Percentiles rank a stretch among this genome's conserved stretches.
Conservation (phyloP, 1,140 invertebrate genomes). For the Goniozus legneri region DNA sequence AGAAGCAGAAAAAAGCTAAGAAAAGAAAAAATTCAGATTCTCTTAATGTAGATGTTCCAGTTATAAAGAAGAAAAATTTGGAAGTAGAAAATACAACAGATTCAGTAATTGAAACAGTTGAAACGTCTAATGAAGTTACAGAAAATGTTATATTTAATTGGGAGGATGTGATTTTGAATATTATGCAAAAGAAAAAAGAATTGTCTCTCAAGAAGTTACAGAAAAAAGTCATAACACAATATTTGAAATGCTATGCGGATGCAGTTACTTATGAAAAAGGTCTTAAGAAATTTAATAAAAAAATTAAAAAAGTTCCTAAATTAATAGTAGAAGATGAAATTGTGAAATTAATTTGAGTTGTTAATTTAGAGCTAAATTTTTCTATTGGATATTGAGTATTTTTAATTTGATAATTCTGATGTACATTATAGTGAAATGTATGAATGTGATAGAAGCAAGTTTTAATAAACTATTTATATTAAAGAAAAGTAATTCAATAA, state of each 20-base stretch:
- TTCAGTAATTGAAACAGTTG: not conserved
- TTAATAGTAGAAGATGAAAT: slow-evolving; percentile 31
- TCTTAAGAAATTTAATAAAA: slow-evolving; percentile 45
- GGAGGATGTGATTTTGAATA: slow-evolving; percentile 41
- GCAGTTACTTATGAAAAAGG: slow-evolving; percentile 35
- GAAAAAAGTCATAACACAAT: slow-evolving; percentile 44
- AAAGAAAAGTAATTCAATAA: too few relatives aligned
- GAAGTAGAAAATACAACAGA: slow-evolving; percentile 16
- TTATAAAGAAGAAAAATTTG: slow-evolving; percentile 15
- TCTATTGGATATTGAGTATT: not conserved
- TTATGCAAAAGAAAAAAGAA: slow-evolving; percentile 39
- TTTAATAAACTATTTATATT: too few relatives aligned
- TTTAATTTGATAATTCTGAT: too few relatives aligned
- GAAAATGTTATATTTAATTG: slow-evolving; percentile 38
- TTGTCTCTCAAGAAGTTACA: slow-evolving; percentile 48
- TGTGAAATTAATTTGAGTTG: slow-evolving; percentile 24
- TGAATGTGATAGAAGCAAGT: too few relatives aligned
- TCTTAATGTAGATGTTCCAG: slow-evolving; percentile 4
- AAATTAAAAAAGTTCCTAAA: slow-evolving; percentile 41
- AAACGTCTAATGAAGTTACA: not conserved
- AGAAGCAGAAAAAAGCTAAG: slow-evolving; percentile 23
- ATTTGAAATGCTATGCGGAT: slow-evolving; percentile 31
- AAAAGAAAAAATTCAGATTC: slow-evolving; percentile 16
- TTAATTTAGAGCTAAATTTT: not conserved
- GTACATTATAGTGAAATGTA: too few relatives aligned